Conservation (phyloP, 1,140 invertebrate species). For the Sminthurides bifidus region DNA sequence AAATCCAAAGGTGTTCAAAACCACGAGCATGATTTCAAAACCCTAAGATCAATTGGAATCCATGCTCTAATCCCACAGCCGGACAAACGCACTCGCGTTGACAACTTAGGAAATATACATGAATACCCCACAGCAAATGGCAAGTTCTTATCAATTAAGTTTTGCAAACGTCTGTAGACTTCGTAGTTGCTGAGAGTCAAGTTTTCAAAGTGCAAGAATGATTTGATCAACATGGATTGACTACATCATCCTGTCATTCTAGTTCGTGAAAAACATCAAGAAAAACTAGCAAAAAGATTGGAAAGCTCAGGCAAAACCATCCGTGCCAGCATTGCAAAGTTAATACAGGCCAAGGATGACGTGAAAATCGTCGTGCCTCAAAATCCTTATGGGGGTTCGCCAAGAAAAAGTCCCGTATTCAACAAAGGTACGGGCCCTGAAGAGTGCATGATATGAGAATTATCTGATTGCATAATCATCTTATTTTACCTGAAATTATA, state of each 20-base stretch:
- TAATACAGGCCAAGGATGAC: too few species aligned
- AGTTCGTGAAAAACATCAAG: not conserved
- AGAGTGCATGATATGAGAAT: not conserved
- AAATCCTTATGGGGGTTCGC: too few species aligned
- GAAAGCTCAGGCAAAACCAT: too few species aligned
- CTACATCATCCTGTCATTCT: not conserved
- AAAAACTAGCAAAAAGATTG: not conserved
- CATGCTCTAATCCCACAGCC: not conserved
- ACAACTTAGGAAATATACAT: not conserved
- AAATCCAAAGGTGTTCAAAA: too few species aligned
- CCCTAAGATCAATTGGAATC: not conserved
- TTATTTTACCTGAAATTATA: not conserved
- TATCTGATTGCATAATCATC: not conserved
- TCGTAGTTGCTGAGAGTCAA: not conserved
- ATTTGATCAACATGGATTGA: not conserved
- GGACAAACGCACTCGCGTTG: not conserved
- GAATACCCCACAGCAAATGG: not conserved
- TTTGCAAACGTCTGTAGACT: not conserved
- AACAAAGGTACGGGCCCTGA: not conserved
- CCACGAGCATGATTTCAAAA: too few species aligned
- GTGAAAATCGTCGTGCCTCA: too few species aligned
- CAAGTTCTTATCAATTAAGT: not conserved
- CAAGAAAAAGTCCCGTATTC: not conserved
- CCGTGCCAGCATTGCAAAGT: too few species aligned
- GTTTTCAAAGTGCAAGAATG: not conserved